These are phyloP conservation scores for Chironomus tepperi DNA, from an alignment of 1,140 invertebrate species.

Conservation along the genomic window DNA sequence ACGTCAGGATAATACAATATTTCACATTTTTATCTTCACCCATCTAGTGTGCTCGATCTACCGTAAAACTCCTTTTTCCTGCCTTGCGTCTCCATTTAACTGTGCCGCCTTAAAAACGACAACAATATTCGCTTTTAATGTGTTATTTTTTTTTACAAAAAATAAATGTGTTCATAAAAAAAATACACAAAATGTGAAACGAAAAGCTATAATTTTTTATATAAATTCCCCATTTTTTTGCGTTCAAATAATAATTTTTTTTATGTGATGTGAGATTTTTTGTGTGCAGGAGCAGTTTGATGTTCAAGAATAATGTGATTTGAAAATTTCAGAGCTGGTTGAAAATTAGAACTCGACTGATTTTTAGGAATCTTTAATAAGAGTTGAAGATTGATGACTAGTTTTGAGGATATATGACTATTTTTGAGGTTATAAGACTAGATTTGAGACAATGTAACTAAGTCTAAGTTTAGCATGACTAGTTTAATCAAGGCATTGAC, in stretches of 20 bases:
- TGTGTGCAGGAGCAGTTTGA: neutral
- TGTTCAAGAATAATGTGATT: too few species aligned
- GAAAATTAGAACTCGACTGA: too few species aligned
- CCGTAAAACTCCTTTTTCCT: constrained; percentile 15
- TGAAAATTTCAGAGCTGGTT: too few species aligned
- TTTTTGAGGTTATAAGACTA: too few species aligned
- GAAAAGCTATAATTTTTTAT: constrained; percentile 20
- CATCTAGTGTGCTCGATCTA: constrained; percentile 14
- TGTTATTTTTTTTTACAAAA: neutral
- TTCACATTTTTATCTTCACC: neutral
- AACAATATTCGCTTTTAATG: constrained; percentile 4
- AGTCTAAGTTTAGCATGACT: too few species aligned
- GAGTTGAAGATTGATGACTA: too few species aligned
- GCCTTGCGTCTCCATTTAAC: neutral
- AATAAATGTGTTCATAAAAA: neutral
- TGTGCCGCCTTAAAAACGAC: neutral
- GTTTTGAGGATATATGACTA: too few species aligned
- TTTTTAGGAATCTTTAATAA: too few species aligned
- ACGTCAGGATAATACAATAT: constrained; percentile 20
- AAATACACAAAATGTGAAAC: constrained; percentile 15
- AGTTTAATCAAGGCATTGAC: too few species aligned
- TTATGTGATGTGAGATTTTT: neutral
- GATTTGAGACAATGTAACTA: too few species aligned
- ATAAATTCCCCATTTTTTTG: neutral
- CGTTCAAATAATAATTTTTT: neutral